Evolutionary conservation across 2,797 vertebrate genomes (phyloP).

Genomic region (Darevskia nairensis): DNA sequence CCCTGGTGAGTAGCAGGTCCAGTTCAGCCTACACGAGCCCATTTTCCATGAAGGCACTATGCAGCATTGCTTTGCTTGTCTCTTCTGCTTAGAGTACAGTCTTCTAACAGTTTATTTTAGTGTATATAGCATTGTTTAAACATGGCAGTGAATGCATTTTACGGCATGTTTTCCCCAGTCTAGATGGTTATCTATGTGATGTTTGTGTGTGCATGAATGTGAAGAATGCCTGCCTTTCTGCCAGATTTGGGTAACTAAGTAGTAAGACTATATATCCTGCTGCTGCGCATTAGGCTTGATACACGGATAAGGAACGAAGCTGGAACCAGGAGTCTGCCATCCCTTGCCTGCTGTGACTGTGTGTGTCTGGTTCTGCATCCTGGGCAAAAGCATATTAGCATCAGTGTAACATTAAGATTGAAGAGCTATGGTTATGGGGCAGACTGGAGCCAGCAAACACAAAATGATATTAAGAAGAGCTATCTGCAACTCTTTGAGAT

Average conservation of each 20-base stretch:
- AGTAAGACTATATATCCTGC: not conserved
- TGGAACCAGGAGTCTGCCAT: not conserved
- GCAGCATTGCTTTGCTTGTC: not conserved
- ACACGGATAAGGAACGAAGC: not conserved
- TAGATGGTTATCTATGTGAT: not conserved
- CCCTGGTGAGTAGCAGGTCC: not conserved
- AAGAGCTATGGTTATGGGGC: constrained; percentile 1
- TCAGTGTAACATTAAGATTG: constrained; percentile 8
- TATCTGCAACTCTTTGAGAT: not conserved
- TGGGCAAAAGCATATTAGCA: not conserved
- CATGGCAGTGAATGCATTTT: not conserved
- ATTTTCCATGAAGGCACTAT: not conserved
- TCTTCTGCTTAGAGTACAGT: not conserved
- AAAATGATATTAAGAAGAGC: constrained; percentile 1
- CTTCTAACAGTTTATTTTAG: not conserved
- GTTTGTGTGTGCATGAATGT: not conserved
- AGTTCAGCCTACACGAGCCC: not conserved
- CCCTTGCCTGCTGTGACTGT: not conserved
- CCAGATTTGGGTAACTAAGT: not conserved
- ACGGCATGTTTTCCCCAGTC: not conserved
- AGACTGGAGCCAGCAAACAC: constrained; percentile 4
- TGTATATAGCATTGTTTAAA: not conserved
- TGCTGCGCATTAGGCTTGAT: not conserved
- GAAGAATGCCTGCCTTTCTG: constrained; percentile 17
- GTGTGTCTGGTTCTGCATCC: not conserved